Base-by-base conservation (phyloP, 2,888 invertebrate genomes). In the Drosophila colorata region DNA sequence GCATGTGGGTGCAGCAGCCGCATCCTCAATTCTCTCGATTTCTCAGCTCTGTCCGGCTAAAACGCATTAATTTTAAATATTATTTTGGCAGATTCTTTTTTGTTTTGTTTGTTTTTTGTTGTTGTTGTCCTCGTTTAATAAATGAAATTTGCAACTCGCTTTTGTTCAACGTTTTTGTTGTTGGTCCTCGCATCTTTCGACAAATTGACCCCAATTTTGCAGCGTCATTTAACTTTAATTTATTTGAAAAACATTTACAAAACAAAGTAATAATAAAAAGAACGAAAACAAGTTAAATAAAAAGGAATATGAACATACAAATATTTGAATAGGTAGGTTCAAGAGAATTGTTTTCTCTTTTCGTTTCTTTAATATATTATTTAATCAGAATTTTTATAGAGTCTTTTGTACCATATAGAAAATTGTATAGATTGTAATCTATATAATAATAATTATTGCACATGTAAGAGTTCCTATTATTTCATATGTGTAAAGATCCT, bases 21-120 rank as follows among this genome's bases (percentile, higher is more conserved):
- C 55, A 51, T 28, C 16, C 56, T 33, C 38, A 8, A n/a, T 16
- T 11, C 40, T 31, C 47, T 14, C 28, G 14, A 16, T 2, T 35
- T 33, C 43, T 31, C 43, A 13, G 8, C n/a, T 44, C 52, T 52
- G 55, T 65, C 51, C 68, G 35, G 60, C 56, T 28, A 49, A 73
- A 74, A 72, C 82, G 35, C 83, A 84, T 84, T 84, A 87, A 84
- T 84, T 87, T 88, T 88, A 71, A 84, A 88, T 87, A 88, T 87
- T 84, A 87, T 88, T 84, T 88, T 84, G 83, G 78, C 89, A 87
- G 85, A 44, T 87, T 33, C 33, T 46, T 33, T 59, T 51, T 23
- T 47, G 18, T n/a, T 28, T 28, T 51, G n/a, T n/a, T 25, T 25
- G 31, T 14, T 25, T 55, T n/a, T n/a, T n/a, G n/a, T n/a, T n/a